These are phyloP conservation scores for Heloderma charlesbogerti DNA, from an alignment of 2,113 vertebrate species.

Conservation along the genomic window DNA sequence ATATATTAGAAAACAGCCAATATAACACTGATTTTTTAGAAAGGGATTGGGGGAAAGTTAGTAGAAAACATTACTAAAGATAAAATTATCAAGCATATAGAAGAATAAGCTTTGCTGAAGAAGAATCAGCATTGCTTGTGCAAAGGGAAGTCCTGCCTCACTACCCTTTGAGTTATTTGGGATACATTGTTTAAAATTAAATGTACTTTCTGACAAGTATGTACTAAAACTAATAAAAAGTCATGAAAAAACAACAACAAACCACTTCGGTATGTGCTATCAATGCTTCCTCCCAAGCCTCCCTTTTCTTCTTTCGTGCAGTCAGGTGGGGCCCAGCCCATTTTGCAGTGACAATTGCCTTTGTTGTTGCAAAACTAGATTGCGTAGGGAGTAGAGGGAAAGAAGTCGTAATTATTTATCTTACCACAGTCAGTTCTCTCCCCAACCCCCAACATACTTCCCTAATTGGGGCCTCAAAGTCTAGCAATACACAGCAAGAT, in stretches of 20 bases:
- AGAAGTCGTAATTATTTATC: background rate
- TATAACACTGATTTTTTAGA: too few species aligned
- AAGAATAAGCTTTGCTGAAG: background rate
- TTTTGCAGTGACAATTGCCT: slow-evolving; percentile 38
- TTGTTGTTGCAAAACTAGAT: slow-evolving; percentile 44
- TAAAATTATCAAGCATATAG: too few species aligned
- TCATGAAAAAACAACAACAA: background rate
- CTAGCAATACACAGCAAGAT: background rate
- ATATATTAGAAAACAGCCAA: too few species aligned
- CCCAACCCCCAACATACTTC: background rate
- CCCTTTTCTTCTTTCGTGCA: background rate
- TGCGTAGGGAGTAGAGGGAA: background rate
- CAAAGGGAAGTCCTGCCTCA: too few species aligned
- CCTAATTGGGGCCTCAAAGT: background rate
- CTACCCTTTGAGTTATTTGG: too few species aligned
- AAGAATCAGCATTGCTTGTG: background rate
- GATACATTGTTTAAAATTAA: background rate
- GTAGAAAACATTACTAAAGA: too few species aligned
- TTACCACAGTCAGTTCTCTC: background rate
- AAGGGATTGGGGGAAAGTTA: too few species aligned
- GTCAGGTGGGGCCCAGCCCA: slow-evolving; percentile 14
- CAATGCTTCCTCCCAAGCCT: background rate
- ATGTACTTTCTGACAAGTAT: too few species aligned
- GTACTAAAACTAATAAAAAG: background rate
- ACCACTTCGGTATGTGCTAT: background rate